These are phyloP conservation scores for Lates calcarifer DNA, from an alignment of 2,113 vertebrate species.

Conservation along the genomic window DNA sequence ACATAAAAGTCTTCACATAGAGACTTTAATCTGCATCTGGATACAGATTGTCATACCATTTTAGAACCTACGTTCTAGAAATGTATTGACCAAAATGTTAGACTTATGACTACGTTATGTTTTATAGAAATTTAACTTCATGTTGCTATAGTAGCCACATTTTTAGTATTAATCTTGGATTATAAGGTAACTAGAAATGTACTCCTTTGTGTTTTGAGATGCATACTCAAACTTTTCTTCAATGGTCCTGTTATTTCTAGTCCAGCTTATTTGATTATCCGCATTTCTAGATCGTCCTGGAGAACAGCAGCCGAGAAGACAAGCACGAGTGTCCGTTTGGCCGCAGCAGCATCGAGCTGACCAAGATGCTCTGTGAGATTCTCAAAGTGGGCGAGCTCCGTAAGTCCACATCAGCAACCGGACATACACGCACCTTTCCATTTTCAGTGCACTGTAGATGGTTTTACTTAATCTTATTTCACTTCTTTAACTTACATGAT, in stretches of 20 bases:
- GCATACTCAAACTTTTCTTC: no score
- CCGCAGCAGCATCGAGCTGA: constrained; percentile 98
- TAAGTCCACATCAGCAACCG: constrained; percentile 84
- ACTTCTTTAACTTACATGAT: not conserved
- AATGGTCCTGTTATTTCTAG: no score
- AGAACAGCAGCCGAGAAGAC: constrained; percentile 99
- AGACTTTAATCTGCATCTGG: constrained; percentile 3
- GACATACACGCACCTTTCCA: not conserved
- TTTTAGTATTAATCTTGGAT: no score
- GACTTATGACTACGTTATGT: not conserved
- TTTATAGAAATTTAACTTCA: no score
- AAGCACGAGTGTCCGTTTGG: constrained; percentile 99
- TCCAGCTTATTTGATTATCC: not conserved
- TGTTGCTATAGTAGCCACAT: no score
- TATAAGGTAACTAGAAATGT: not conserved
- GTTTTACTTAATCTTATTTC: not conserved
- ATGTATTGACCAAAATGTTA: not conserved
- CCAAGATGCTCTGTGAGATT: constrained; percentile 98
- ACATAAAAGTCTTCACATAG: not conserved
- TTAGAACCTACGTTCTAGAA: not conserved
- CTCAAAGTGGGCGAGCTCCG: constrained; percentile 98
- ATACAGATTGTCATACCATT: not conserved
- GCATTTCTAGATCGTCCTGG: constrained; percentile 92
- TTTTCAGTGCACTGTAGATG: not conserved
- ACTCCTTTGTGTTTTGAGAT: not conserved